Evolutionary conservation across 2,888 invertebrate genomes (phyloP).

Genomic region (Thymelicus sylvestris): DNA sequence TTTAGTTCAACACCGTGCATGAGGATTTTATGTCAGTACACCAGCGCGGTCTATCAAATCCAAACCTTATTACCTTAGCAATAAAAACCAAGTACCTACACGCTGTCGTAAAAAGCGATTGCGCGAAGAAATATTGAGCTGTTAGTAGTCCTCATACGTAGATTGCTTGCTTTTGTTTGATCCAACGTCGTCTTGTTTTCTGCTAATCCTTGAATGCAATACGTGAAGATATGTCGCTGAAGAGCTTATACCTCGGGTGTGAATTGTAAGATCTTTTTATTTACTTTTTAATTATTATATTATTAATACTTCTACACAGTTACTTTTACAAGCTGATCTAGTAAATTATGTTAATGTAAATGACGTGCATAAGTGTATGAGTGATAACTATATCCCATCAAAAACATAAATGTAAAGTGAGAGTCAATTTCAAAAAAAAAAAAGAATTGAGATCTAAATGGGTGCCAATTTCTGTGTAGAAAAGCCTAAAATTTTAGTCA

Average conservation of each 20-base stretch:
- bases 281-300: not conserved
- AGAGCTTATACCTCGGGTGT: not conserved
- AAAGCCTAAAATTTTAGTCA: too few species aligned
- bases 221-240: slow-evolving; percentile 9
- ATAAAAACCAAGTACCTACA: not conserved
- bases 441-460: too few species aligned
- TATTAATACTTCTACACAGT: too few species aligned
- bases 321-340: too few species aligned
- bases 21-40: not conserved
- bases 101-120: not conserved
- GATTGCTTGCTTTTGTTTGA: not conserved
- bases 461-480: too few species aligned
- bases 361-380: too few species aligned
- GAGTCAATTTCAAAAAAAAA: too few species aligned
- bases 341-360: too few species aligned
- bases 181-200: slow-evolving; percentile 2
- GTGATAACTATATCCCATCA: too few species aligned
- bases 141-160: slow-evolving; percentile 12
- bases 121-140: slow-evolving; percentile 5
- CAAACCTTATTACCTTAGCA: not conserved
- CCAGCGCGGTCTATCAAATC: not conserved
- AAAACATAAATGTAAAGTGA: too few species aligned
- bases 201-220: slow-evolving; percentile 10
- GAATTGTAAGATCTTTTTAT: not conserved
- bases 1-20: slow-evolving; percentile 27